A percentile compares a stretch with the other conserved stretches of the same genome.
These are phyloP conservation scores for Malacoraja senta DNA, from an alignment of 2,797 vertebrate species.

Conservation along the genomic window DNA sequence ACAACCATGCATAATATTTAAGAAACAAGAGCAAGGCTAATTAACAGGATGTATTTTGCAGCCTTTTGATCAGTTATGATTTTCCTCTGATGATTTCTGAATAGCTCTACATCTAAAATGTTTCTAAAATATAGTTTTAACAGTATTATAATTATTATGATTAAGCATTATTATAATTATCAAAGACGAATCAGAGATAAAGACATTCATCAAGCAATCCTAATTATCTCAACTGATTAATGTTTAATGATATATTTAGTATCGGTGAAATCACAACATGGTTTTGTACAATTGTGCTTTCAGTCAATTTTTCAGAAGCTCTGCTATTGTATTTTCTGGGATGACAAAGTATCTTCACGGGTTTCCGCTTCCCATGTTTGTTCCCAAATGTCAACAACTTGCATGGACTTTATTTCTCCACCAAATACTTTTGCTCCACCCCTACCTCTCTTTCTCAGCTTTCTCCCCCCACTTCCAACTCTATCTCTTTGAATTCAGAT, in stretches of 20 bases:
- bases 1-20: background rate
- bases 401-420: background rate
- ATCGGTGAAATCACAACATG: background rate
- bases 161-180: slow-evolving; percentile 17
- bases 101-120: background rate
- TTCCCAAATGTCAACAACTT: background rate
- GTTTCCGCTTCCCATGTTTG: background rate
- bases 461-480: no score
- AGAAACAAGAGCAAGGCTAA: background rate
- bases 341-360: background rate
- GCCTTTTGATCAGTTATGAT: background rate
- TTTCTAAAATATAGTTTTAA: background rate
- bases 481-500: no score
- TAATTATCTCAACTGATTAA: slow-evolving; percentile 12
- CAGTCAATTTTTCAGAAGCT: background rate
- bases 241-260: background rate
- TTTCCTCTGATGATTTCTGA: background rate
- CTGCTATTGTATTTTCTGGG: background rate
- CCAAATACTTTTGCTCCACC: no score
- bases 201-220: background rate
- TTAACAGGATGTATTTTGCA: background rate
- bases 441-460: no score
- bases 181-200: background rate
- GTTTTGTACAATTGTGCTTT: background rate
- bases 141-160: background rate